A percentile compares a stretch with the other conserved stretches of the same genome.
phyloP scores from a whole-genome alignment of 1,140 invertebrate genomes.

The Hypsibius dujardini region DNA sequence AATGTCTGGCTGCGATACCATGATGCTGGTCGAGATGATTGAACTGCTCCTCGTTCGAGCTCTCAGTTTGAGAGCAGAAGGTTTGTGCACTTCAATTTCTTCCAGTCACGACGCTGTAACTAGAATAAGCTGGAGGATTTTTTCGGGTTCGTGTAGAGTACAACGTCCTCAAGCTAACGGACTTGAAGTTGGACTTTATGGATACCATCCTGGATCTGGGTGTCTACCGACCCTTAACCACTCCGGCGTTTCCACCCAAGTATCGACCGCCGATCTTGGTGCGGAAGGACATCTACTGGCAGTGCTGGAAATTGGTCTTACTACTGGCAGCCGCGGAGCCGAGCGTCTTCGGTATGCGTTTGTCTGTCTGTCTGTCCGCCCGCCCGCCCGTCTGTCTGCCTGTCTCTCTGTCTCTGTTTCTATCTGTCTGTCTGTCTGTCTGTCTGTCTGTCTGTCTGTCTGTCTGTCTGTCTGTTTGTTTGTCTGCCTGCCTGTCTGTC shows the following conservation, averaged over 20 bases:
- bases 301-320: background rate
- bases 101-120: too few relatives aligned
- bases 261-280: slow-evolving; percentile 3
- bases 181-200: background rate
- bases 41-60: background rate
- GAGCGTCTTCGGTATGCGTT: background rate
- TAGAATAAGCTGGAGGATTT: too few relatives aligned
- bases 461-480: too few relatives aligned
- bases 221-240: background rate
- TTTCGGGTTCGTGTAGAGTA: too few relatives aligned
- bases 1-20: background rate
- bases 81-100: too few relatives aligned
- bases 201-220: background rate
- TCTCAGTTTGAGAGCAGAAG: background rate
- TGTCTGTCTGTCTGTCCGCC: too few relatives aligned
- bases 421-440: too few relatives aligned
- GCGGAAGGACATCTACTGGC: background rate
- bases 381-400: too few relatives aligned
- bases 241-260: background rate
- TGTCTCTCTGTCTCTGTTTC: too few relatives aligned
- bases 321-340: background rate
- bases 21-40: background rate
- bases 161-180: background rate
- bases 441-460: too few relatives aligned
- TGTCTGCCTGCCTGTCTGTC: too few relatives aligned